Conservation (phyloP, 1,140 invertebrate genomes). For the Bicyclus anynana region DNA sequence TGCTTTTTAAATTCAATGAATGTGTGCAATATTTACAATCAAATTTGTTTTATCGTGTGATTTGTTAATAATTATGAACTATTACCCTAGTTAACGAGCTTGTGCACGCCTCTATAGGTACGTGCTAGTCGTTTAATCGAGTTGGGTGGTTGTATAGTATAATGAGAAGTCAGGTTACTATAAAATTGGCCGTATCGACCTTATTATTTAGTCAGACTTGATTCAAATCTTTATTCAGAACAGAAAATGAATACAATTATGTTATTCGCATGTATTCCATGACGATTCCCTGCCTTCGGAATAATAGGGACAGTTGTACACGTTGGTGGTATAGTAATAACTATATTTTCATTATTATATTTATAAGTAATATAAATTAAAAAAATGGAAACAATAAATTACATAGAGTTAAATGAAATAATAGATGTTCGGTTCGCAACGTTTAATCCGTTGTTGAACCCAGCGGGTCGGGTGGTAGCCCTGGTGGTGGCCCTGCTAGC, state of each 20-base stretch:
- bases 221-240: slow-evolving; percentile 58
- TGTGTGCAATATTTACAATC: too few species aligned
- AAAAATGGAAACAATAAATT: slow-evolving; percentile 77
- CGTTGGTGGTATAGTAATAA: slow-evolving; percentile 63
- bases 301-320: slow-evolving; percentile 55
- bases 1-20: too few species aligned
- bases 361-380: slow-evolving; percentile 64
- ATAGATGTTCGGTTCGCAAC: slow-evolving; percentile 51
- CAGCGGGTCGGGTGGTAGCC: slow-evolving; percentile 47
- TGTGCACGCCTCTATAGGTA: too few species aligned
- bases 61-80: too few species aligned
- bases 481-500: slow-evolving; percentile 17
- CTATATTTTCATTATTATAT: slow-evolving; percentile 68
- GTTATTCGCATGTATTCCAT: slow-evolving; percentile 61
- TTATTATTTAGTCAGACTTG: slow-evolving; percentile 60
- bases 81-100: too few species aligned
- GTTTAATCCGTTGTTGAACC: slow-evolving; percentile 53
- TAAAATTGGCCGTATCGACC: slow-evolving; percentile 36
- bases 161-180: slow-evolving; percentile 46
- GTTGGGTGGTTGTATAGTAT: too few species aligned
- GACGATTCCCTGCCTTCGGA: slow-evolving; percentile 29
- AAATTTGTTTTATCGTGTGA: too few species aligned
- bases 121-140: too few species aligned
- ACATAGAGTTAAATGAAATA: slow-evolving; percentile 67
- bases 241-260: slow-evolving; percentile 65